Base-by-base conservation (phyloP, 2,888 invertebrate species). In the Leptinotarsa peninsularis region DNA sequence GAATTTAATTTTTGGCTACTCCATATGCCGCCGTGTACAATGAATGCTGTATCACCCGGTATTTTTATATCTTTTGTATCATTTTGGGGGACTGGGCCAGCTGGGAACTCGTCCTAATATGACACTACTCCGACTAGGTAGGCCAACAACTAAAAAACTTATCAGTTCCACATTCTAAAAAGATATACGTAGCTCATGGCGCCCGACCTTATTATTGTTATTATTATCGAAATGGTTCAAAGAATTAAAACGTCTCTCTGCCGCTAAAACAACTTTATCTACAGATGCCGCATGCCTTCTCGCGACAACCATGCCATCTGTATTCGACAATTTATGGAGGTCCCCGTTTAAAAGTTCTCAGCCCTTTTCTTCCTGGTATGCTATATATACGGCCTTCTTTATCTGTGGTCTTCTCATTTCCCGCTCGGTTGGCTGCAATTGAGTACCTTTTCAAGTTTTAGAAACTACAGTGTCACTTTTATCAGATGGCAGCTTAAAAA, bases 391-490 rank as follows among this genome's bases (percentile, higher is more conserved):
- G 76, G 79, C 74, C 77, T 82, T 83, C 83, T 84, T 85, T 85
- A 85, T 86, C 85, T 85, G 84, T 82, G 87, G 86, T 85, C 86
- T 85, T 85, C 88, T 88, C 87, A 88, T 88, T 88, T 88, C 87
- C 88, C 87, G 88, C 86, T 87, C 85, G 87, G 88, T 86, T 86
- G 88, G 86, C 82, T 84, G 85, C 87, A 86, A 86, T 86, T 84
- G 87, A 87, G 87, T 86, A 87, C 86, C 87, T 87, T 88, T 88
- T 88, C 86, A 87, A 87, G 87, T 87, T 88, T 87, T 85, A 84
- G 86, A 86, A 88, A 88, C 88, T 88, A 87, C 87, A 86, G 85
- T 88, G 88, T 88, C 88, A 87, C 83, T 85, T 85, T 86, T 86
- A 88, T 88, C 87, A 85, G 87, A 88, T 88, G 85, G 84, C 84